Conservation (phyloP, 2,888 invertebrate genomes). For the Sepioteuthis lessoniana region DNA sequence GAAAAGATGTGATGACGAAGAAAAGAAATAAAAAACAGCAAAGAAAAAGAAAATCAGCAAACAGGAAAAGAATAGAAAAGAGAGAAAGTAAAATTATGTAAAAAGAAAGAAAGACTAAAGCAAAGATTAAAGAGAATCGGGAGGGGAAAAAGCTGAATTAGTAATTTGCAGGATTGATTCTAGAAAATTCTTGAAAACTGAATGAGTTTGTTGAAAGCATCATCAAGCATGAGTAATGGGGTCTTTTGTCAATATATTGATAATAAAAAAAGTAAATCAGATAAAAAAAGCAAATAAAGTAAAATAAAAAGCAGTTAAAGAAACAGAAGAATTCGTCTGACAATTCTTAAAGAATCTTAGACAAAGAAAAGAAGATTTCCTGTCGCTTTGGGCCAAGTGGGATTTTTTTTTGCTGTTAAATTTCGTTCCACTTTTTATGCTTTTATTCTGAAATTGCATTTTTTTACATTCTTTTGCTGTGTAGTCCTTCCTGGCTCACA, state of each 20-base stretch:
- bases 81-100: background rate
- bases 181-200: conserved; percentile 16
- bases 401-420: background rate
- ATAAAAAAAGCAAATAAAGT: background rate
- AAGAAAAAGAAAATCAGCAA: background rate
- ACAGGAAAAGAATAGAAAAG: background rate
- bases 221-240: background rate
- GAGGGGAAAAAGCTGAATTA: background rate
- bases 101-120: background rate
- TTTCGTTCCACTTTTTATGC: background rate
- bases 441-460: background rate
- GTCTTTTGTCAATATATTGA: conserved; percentile 19
- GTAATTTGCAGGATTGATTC: background rate
- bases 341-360: background rate
- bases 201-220: background rate
- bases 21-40: background rate
- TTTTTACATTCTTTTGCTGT: background rate
- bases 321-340: background rate
- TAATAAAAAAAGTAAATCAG: background rate
- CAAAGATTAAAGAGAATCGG: background rate
- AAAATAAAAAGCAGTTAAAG: background rate
- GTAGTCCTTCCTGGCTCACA: conserved; percentile 33
- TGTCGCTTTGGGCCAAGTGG: conserved; percentile 17
- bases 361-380: background rate
- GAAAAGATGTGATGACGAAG: background rate